These are phyloP conservation scores for Drosophila tsacasi DNA, from an alignment of 1,140 invertebrate genomes.

Conservation along the genomic window DNA sequence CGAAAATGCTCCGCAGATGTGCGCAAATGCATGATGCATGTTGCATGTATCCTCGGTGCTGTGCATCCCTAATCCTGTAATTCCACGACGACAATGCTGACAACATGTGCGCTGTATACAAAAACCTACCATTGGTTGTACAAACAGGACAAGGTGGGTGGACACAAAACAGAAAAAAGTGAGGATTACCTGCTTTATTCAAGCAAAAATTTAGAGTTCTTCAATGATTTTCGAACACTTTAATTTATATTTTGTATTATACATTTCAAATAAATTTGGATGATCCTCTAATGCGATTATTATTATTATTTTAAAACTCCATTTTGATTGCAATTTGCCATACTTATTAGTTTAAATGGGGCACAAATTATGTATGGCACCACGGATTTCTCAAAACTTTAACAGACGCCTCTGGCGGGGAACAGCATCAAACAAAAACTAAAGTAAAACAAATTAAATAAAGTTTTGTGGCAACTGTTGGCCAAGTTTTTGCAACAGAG, in stretches of 20 bases:
- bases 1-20: slow-evolving; percentile 21
- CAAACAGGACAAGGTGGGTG: not conserved
- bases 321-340: slow-evolving; percentile 1
- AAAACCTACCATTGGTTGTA: not conserved
- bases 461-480: slow-evolving; percentile 46
- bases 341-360: slow-evolving; percentile 31
- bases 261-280: not conserved
- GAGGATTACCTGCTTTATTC: not conserved
- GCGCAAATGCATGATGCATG: slow-evolving; percentile 14
- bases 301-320: not conserved
- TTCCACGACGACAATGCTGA: slow-evolving; percentile 20
- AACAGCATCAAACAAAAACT: slow-evolving; percentile 14
- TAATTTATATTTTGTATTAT: not conserved
- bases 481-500: slow-evolving; percentile 31
- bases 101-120: slow-evolving; percentile 8
- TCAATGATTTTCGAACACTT: not conserved
- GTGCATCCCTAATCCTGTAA: slow-evolving; percentile 18
- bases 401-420: slow-evolving; percentile 1
- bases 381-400: slow-evolving; percentile 1
- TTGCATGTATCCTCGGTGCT: slow-evolving; percentile 6
- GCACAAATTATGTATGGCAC: not conserved
- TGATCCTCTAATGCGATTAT: not conserved
- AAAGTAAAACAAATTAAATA: slow-evolving; percentile 31
- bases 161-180: too few species aligned
- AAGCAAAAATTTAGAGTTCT: too few species aligned